Evolutionary conservation across 2,888 invertebrate species (phyloP).

Genomic region (Protula sp.): DNA sequence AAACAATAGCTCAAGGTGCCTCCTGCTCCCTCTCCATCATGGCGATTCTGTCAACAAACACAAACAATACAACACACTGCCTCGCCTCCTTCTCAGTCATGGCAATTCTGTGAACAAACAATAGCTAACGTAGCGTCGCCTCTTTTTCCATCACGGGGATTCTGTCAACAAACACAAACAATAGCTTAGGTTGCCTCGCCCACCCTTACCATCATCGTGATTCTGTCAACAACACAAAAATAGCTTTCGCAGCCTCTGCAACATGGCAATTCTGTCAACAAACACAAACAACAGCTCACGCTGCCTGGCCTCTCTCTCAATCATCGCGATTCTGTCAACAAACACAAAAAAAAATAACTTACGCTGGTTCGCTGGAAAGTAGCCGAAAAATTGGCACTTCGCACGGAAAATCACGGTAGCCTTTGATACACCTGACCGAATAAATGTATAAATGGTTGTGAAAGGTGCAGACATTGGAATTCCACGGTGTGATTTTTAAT

Average conservation of each 20-base stretch:
- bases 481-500: too few relatives aligned
- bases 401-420: too few relatives aligned
- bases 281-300: slow-evolving; percentile 27
- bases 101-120: slow-evolving; percentile 32
- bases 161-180: too few relatives aligned
- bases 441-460: too few relatives aligned
- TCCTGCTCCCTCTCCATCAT: slow-evolving; percentile 30
- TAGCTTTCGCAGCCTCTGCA: slow-evolving; percentile 38
- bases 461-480: too few relatives aligned
- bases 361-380: neutral
- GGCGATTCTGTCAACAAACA: slow-evolving; percentile 32
- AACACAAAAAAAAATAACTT: neutral
- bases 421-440: too few relatives aligned
- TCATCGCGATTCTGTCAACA: slow-evolving; percentile 37
- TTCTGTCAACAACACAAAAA: too few relatives aligned
- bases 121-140: neutral
- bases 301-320: slow-evolving; percentile 38
- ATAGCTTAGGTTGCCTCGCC: too few relatives aligned
- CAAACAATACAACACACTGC: neutral
- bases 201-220: too few relatives aligned
- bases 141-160: slow-evolving; percentile 39
- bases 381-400: too few relatives aligned
- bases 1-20: neutral
- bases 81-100: slow-evolving; percentile 30
- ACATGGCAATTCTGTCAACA: slow-evolving; percentile 36